phyloP scores from a whole-genome alignment of 2,113 vertebrate species.

The Neolamprologus kungweensis region DNA sequence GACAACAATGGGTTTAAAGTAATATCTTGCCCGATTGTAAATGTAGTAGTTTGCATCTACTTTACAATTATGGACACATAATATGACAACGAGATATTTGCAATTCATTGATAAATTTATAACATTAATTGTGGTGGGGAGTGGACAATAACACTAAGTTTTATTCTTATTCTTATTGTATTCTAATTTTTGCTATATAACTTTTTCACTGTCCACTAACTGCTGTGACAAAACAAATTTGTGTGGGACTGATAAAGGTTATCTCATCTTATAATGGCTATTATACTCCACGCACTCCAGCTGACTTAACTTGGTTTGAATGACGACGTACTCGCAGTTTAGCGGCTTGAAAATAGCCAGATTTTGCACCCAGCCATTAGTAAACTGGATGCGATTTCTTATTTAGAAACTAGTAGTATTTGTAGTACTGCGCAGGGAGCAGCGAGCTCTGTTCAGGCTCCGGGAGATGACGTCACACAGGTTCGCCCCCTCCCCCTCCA shows the following conservation, averaged over 20 bases:
- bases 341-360: neutral
- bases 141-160: neutral
- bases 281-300: neutral
- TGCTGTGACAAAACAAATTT: accelerated
- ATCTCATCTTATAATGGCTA: neutral
- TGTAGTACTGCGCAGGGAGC: accelerated
- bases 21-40: accelerated
- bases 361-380: accelerated
- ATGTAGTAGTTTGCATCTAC: neutral
- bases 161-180: neutral
- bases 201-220: accelerated
- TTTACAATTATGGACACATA: accelerated
- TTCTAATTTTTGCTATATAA: neutral
- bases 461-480: neutral
- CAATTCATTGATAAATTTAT: accelerated
- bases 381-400: neutral
- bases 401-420: accelerated
- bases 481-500: neutral
- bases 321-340: accelerated
- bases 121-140: neutral
- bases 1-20: neutral
- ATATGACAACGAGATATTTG: accelerated
- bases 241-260: neutral
- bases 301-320: neutral
- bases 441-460: neutral